Evolutionary conservation across 2,888 invertebrate species (phyloP).

Genomic region (Drosophila pegasa): DNA sequence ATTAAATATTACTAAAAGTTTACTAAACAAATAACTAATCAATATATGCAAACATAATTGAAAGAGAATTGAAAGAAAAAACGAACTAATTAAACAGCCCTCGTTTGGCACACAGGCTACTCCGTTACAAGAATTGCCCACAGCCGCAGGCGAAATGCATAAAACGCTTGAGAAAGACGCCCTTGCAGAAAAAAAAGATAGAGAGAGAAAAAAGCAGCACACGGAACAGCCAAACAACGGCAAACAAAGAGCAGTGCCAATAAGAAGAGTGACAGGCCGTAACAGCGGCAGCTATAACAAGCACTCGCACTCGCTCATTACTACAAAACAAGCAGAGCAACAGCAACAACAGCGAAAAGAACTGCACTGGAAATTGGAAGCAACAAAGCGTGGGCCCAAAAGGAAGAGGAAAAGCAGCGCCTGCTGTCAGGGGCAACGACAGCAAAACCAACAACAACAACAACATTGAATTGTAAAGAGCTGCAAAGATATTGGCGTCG

Average conservation of each 20-base stretch:
- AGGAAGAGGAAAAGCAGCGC: constrained; percentile 48
- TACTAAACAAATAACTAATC: neutral
- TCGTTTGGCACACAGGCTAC: constrained; percentile 15
- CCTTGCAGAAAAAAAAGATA: constrained; percentile 16
- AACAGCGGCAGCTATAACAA: constrained; percentile 34
- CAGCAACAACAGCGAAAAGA: constrained; percentile 38
- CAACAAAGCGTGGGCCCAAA: constrained; percentile 48
- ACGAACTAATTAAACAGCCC: constrained; percentile 13
- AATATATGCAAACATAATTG: neutral
- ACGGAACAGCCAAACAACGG: constrained; percentile 32
- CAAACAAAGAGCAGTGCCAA: constrained; percentile 63
- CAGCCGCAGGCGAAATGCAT: constrained; percentile 24
- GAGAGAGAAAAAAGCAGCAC: constrained; percentile 8
- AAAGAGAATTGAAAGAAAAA: neutral
- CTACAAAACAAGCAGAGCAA: constrained; percentile 38
- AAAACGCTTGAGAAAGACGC: constrained; percentile 41
- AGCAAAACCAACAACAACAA: constrained; percentile 7
- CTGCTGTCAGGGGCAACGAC: constrained; percentile 37
- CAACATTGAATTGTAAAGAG: constrained; percentile 19
- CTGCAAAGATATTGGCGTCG: constrained; percentile 57
- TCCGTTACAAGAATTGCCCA: constrained; percentile 42
- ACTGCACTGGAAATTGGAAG: constrained; percentile 40
- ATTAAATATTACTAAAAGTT: no score
- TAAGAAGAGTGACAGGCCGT: constrained; percentile 57
- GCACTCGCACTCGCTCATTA: constrained; percentile 47